These are phyloP conservation scores for Aviceda subcristata DNA, from an alignment of 2,113 vertebrate species.

Conservation along the genomic window DNA sequence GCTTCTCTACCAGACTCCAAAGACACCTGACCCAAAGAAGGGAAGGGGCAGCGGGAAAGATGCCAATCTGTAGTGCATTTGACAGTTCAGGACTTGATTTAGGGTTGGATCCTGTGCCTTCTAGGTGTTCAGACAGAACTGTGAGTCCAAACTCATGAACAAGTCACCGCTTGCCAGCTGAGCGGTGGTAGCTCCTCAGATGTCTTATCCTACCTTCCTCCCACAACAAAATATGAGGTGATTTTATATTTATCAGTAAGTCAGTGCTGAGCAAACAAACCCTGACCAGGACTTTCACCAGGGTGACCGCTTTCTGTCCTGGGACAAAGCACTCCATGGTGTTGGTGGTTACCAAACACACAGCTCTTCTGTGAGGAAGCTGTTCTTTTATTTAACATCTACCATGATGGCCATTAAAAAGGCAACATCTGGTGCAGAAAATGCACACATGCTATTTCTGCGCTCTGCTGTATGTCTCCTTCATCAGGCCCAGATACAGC, in stretches of 20 bases:
- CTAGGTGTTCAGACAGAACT: background rate
- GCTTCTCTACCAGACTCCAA: background rate
- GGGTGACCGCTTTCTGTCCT: background rate
- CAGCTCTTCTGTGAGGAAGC: background rate
- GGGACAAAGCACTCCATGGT: background rate
- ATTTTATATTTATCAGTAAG: background rate
- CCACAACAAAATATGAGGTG: background rate
- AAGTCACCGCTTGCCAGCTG: background rate
- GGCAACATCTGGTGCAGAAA: background rate
- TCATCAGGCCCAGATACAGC: background rate
- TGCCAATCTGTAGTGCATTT: background rate
- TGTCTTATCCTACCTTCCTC: background rate
- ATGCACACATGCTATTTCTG: background rate
- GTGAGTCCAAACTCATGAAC: background rate
- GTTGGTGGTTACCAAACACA: background rate
- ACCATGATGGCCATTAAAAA: background rate
- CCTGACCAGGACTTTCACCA: background rate
- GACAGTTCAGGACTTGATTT: background rate
- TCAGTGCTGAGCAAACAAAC: background rate
- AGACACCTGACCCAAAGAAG: background rate
- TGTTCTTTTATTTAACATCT: background rate
- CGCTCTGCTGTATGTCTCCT: background rate
- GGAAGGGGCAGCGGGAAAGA: background rate
- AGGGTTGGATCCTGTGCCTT: background rate
- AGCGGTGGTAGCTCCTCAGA: background rate